phyloP scores from a whole-genome alignment of 2,888 invertebrate species.

The Synergus japonicus region DNA sequence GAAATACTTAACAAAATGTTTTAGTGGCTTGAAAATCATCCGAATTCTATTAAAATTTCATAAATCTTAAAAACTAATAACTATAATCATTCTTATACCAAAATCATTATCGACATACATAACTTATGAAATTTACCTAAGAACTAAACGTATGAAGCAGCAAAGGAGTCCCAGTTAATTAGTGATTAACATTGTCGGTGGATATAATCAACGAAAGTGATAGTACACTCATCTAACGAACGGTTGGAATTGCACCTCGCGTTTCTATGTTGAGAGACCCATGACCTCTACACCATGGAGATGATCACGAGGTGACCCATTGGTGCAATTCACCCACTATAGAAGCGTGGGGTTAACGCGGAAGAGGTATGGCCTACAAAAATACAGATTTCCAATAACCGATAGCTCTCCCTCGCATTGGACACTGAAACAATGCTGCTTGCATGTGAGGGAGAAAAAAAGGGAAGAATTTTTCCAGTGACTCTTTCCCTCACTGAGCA shows the following conservation, averaged over 20 bases:
- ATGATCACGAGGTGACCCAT: constrained; percentile 64
- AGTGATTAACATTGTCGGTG: constrained; percentile 34
- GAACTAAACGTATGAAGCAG: neutral
- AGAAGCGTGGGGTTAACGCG: constrained; percentile 42
- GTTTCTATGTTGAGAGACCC: constrained; percentile 42
- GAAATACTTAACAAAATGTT: too few relatives aligned
- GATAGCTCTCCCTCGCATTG: constrained; percentile 62
- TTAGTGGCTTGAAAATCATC: too few relatives aligned
- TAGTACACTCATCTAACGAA: constrained; percentile 40
- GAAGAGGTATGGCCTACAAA: constrained; percentile 72
- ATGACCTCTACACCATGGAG: constrained; percentile 50
- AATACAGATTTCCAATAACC: constrained; percentile 76
- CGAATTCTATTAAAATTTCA: too few relatives aligned
- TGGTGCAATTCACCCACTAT: constrained; percentile 61
- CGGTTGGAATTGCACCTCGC: constrained; percentile 42
- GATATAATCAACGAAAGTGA: constrained; percentile 45
- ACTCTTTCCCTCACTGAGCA: constrained; percentile 41
- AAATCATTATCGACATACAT: too few relatives aligned
- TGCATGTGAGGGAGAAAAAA: constrained; percentile 36
- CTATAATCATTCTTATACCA: too few relatives aligned
- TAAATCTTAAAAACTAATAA: too few relatives aligned
- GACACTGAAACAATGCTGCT: constrained; percentile 53
- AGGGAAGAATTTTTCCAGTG: constrained; percentile 33
- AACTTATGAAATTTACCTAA: neutral
- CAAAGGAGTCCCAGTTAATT: neutral